Percentiles rank a stretch among this genome's conserved stretches.
phyloP scores from a whole-genome alignment of 1,140 invertebrate genomes.

The Protaetia brevitarsis region DNA sequence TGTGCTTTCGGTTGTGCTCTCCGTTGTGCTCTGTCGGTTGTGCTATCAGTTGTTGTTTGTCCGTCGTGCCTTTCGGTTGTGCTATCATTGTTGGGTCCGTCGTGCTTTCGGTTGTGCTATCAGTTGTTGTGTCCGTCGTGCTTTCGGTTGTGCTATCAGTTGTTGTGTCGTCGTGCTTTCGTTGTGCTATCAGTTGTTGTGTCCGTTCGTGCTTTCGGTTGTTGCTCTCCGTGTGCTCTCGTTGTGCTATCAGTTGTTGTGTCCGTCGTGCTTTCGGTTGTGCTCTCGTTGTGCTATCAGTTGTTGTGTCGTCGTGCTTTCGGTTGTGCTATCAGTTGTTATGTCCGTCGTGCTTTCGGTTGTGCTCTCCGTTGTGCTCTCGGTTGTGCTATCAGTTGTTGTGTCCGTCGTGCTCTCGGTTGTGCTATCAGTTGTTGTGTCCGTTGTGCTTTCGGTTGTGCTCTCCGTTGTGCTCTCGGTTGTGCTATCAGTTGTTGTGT shows the following conservation, averaged over 20 bases:
- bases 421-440: too few relatives aligned
- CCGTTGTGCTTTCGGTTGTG: too few relatives aligned
- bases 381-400: too few relatives aligned
- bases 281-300: neutral
- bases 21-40: neutral
- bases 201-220: neutral
- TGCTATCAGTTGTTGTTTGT: too few relatives aligned
- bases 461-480: too few relatives aligned
- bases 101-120: neutral
- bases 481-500: too few relatives aligned
- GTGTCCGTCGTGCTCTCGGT: too few relatives aligned
- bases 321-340: neutral
- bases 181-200: neutral
- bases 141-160: neutral
- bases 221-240: neutral
- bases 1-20: neutral
- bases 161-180: neutral
- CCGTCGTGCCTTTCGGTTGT: neutral
- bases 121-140: neutral
- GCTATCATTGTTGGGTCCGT: neutral
- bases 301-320: neutral
- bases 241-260: neutral
- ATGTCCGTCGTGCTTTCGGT: neutral
- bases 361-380: too few relatives aligned
- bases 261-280: neutral